Evolutionary conservation across 1,140 invertebrate species (phyloP).

Genomic region (Drosophila busckii): DNA sequence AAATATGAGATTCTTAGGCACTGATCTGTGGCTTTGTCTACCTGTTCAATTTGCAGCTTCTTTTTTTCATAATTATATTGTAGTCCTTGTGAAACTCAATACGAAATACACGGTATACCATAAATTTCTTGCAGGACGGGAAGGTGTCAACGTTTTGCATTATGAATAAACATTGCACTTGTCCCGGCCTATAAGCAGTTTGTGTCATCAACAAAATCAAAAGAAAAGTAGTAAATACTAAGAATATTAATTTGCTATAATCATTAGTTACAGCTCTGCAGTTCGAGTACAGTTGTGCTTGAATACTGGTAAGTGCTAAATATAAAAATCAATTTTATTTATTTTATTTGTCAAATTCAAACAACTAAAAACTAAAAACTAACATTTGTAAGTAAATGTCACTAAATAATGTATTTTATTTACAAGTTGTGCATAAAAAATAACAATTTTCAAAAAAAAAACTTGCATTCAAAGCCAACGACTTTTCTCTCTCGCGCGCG

Average conservation of each 20-base stretch:
- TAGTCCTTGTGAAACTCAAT: constrained; percentile 52
- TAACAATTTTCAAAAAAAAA: no score
- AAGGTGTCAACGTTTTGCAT: constrained; percentile 78
- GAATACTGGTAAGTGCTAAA: no score
- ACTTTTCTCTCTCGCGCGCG: no score
- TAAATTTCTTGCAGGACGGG: constrained; percentile 75
- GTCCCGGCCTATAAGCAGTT: constrained; percentile 79
- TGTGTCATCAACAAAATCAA: constrained; percentile 15
- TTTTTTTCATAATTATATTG: constrained; percentile 34
- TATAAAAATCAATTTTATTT: no score
- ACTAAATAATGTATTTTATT: no score
- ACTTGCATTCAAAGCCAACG: no score
- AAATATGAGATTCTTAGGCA: constrained; percentile 69
- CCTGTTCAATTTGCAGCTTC: constrained; percentile 35
- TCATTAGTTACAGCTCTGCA: neutral
- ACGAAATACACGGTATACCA: constrained; percentile 15
- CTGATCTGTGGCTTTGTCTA: constrained; percentile 51
- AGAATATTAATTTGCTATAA: neutral
- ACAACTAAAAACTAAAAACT: no score
- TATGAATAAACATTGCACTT: constrained; percentile 78
- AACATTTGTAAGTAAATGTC: no score
- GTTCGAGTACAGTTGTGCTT: no score
- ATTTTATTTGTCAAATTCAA: no score
- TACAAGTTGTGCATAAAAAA: no score
- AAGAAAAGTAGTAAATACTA: neutral